These are phyloP conservation scores for Lomographa bimaculata DNA, from an alignment of 2,888 invertebrate species.

Conservation along the genomic window DNA sequence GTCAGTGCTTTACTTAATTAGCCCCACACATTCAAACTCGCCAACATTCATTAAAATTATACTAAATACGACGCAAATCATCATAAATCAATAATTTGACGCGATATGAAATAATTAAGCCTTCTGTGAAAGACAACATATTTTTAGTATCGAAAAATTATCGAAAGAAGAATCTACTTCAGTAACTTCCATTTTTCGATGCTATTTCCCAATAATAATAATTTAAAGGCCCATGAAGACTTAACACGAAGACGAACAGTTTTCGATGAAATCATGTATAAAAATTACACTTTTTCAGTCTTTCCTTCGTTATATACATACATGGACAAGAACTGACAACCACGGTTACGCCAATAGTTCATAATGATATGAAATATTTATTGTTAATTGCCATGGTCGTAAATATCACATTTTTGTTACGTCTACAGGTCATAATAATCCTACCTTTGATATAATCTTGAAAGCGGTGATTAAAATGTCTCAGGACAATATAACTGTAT, in stretches of 20 bases:
- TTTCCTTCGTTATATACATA: conserved; percentile 77
- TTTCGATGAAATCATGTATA: conserved; percentile 34
- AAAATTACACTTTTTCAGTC: conserved; percentile 60
- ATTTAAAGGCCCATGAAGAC: conserved; percentile 16
- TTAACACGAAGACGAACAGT: conserved; percentile 4
- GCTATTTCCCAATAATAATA: no score
- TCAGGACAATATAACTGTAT: no score
- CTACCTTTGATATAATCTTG: no score
- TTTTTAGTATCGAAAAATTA: not conserved
- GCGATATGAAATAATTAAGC: no score
- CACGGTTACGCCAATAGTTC: conserved; percentile 16
- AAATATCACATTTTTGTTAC: conserved; percentile 18
- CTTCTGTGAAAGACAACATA: no score
- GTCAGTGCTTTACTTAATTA: conserved; percentile 13
- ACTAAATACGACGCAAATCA: conserved; percentile 24
- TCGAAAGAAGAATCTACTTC: conserved; percentile 4
- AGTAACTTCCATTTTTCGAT: no score
- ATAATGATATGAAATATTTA: conserved; percentile 8
- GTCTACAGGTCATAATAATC: conserved; percentile 14
- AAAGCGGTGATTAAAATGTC: no score
- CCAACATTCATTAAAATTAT: no score
- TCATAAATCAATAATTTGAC: conserved; percentile 17
- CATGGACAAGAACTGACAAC: conserved; percentile 56
- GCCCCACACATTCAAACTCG: no score
- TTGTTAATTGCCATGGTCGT: conserved; percentile 11